Evolutionary conservation across 2,113 vertebrate genomes (phyloP), one percentile per base, ranked within the genome.

Genomic region (Benitochromis conjunctus): DNA sequence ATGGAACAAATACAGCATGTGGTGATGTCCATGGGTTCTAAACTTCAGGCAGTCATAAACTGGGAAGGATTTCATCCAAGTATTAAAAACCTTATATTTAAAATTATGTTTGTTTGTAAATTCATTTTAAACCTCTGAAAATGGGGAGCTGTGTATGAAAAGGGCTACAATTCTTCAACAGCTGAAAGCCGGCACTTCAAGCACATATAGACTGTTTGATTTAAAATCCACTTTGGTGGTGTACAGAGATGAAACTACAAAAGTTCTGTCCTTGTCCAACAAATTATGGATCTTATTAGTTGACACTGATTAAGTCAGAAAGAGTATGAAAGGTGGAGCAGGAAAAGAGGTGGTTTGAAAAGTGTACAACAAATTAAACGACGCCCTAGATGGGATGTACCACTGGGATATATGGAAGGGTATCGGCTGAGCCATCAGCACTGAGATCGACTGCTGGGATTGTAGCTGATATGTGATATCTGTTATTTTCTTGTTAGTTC

Each of bases 31-130:
- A 64, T 64, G 60, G 18, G 31, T 38, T 64, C 31, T n/a, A 64
- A 64, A 64, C 6, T 64, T 36, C 60, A 64, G 6, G 60, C 60
- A 64, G 36, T 3, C 31, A 36, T 64, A 38, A 64, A 64, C 31
- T 64, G 31, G 60, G 31, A 64, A 64, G 60, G 31, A 64, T 64
- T 64, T 38, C 60, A 64, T n/a, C 60, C 18, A 64, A n/a, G 60
- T 64, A 64, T 64, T 64, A 38, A 64, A 62, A 38, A 64, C 60
- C 34, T 64, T 64, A 64, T 64, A 64, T 64, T 64, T 64, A 38
- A 64, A 0, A 64, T 64, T 12, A 64, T 64, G 0, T n/a, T 64
- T n/a, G 4, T 64, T 64, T 38, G 19, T 38, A 34, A 64, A 5
- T 38, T 64, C 6, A 13, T 64, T 64, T 64, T 64, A 64, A 64